These are phyloP conservation scores for Caenorhabditis latens DNA, from an alignment of 1,140 invertebrate genomes.

Conservation along the genomic window DNA sequence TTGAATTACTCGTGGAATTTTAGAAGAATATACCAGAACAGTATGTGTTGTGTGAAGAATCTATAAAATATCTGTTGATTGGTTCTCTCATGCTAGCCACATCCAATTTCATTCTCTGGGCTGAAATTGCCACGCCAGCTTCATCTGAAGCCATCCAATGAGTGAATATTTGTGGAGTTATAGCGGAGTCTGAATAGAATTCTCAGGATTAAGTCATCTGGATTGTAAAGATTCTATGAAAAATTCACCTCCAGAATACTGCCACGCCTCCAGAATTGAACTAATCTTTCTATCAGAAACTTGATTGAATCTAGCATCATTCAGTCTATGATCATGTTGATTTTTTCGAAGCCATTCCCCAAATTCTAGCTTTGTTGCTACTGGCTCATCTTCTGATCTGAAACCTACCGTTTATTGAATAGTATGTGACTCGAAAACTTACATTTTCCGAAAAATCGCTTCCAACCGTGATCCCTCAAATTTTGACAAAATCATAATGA, in stretches of 20 bases:
- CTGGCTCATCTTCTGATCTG: conserved; percentile 28
- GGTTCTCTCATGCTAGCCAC: conserved; percentile 98
- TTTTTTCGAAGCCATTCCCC: conserved; percentile 35
- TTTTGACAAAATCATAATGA: conserved; percentile 34
- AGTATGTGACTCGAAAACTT: background rate
- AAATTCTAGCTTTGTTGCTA: conserved; percentile 16
- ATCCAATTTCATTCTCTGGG: conserved; percentile 81
- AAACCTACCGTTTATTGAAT: background rate
- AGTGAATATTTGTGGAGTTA: conserved; percentile 18
- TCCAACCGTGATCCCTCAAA: conserved; percentile 17
- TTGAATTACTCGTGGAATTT: background rate
- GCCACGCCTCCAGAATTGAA: conserved; percentile 1
- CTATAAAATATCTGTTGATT: conserved; percentile 96
- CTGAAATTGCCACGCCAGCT: conserved; percentile 15
- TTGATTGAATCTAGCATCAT: conserved; percentile 28
- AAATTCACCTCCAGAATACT: conserved; percentile 9
- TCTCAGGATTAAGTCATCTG: no score
- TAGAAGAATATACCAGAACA: conserved; percentile 83
- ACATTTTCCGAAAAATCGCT: conserved; percentile 46
- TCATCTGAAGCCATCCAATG: conserved; percentile 35
- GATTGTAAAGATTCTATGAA: no score
- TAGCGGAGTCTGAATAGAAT: conserved; percentile 11
- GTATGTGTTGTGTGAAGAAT: conserved; percentile 99
- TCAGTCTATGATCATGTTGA: conserved; percentile 32
- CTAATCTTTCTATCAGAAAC: background rate